Conservation (phyloP, 2,888 invertebrate species). For the Gerris lacustris region DNA sequence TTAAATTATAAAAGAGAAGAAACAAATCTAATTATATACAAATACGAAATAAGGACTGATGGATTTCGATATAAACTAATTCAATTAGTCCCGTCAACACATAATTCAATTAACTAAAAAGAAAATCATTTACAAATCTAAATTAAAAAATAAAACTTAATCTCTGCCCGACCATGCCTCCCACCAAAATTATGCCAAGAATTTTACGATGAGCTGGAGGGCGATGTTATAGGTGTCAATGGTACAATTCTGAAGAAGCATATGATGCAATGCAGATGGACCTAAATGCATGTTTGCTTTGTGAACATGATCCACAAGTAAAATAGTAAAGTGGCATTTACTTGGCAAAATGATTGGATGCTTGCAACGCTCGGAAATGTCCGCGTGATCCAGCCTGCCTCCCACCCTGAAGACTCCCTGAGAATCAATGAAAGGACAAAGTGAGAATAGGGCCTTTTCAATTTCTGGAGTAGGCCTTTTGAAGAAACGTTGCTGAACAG, state of each 20-base stretch:
- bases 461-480: background rate
- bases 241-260: background rate
- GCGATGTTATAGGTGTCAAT: too few relatives aligned
- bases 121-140: too few relatives aligned
- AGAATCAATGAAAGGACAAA: conserved; percentile 9
- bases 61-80: too few relatives aligned
- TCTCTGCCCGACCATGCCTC: too few relatives aligned
- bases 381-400: conserved; percentile 13
- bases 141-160: too few relatives aligned
- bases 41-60: too few relatives aligned
- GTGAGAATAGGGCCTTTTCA: background rate
- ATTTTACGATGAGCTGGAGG: too few relatives aligned
- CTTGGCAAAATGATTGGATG: conserved; percentile 19
- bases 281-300: conserved; percentile 14
- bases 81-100: too few relatives aligned
- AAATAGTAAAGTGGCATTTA: conserved; percentile 10
- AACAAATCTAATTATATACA: too few relatives aligned
- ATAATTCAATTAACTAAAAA: too few relatives aligned
- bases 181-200: too few relatives aligned
- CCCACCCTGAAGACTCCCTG: conserved; percentile 21
- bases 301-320: conserved; percentile 21
- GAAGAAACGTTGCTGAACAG: background rate
- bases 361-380: background rate
- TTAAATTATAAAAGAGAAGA: too few relatives aligned
- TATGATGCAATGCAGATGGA: background rate